Evolutionary conservation across 2,888 invertebrate genomes (phyloP).

Genomic region (Meiosimyza decipiens): DNA sequence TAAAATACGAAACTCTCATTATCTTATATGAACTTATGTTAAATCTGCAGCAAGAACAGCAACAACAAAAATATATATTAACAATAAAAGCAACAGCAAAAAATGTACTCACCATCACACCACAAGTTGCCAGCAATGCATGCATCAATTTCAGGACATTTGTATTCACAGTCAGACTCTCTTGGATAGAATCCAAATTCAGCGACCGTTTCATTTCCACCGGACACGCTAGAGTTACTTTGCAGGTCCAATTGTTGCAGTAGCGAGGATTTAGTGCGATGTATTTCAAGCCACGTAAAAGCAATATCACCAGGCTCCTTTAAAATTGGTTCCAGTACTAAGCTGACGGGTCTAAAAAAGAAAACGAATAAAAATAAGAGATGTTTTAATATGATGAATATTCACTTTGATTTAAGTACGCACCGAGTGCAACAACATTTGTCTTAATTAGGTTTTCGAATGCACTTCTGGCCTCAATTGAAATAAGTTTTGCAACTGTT

Average conservation of each 20-base stretch:
- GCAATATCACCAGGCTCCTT: slow-evolving; percentile 80
- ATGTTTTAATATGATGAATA: too few species aligned
- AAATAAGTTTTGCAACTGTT: too few species aligned
- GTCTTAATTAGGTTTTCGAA: too few species aligned
- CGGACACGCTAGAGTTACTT: slow-evolving; percentile 57
- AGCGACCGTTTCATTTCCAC: slow-evolving; percentile 63
- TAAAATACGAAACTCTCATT: too few species aligned
- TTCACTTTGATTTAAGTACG: too few species aligned
- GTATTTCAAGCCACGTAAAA: slow-evolving; percentile 83
- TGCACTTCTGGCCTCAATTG: too few species aligned
- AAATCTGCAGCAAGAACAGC: slow-evolving; percentile 20
- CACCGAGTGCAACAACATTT: too few species aligned
- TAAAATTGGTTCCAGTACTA: slow-evolving; percentile 77
- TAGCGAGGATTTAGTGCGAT: slow-evolving; percentile 72
- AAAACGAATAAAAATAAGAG: background rate
- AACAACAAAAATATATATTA: slow-evolving; percentile 11
- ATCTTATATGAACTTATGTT: too few species aligned
- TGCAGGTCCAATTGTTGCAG: slow-evolving; percentile 71
- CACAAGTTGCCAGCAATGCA: slow-evolving; percentile 80
- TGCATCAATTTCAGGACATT: slow-evolving; percentile 80
- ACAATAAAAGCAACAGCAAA: slow-evolving; percentile 6
- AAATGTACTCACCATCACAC: slow-evolving; percentile 74
- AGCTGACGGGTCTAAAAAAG: slow-evolving; percentile 69
- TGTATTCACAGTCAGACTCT: slow-evolving; percentile 71
- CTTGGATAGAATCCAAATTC: slow-evolving; percentile 67